Percentiles rank a stretch among this genome's conserved stretches.
phyloP scores from a whole-genome alignment of 2,797 vertebrate genomes.

The Pangasius mekongensis region DNA sequence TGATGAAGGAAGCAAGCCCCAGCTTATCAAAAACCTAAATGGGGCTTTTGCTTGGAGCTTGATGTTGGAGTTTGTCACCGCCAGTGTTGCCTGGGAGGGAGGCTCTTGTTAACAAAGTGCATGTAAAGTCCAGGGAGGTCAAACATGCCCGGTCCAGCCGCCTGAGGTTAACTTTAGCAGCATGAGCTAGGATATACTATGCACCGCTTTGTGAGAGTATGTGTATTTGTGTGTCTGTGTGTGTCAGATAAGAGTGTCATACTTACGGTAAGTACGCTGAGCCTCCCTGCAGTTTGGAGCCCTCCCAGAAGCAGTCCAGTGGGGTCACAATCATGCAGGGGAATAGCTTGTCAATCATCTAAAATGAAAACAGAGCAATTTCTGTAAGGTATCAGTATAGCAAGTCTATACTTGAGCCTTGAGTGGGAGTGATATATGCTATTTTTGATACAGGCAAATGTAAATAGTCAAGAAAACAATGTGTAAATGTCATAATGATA shows the following conservation, averaged over 20 bases:
- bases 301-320: conserved; percentile 99
- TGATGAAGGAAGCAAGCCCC: conserved; percentile 43
- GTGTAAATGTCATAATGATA: not conserved
- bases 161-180: conserved; percentile 5
- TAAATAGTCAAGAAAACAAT: not conserved
- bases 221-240: not conserved
- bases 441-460: not conserved
- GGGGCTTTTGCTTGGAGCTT: conserved; percentile 43
- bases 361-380: conserved; percentile 35
- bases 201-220: not conserved
- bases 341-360: conserved; percentile 99
- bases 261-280: conserved; percentile 98
- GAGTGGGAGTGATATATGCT: not conserved
- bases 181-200: not conserved
- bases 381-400: conserved; percentile 4
- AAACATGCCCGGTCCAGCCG: not conserved
- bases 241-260: conserved; percentile 22
- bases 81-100: conserved; percentile 13
- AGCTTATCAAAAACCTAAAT: conserved; percentile 50
- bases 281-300: conserved; percentile 95
- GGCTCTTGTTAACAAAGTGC: conserved; percentile 44
- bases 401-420: not conserved
- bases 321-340: conserved; percentile 98
- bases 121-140: conserved; percentile 30
- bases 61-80: conserved; percentile 50